Evolutionary conservation across 1,140 invertebrate genomes (phyloP).

Genomic region (Amphibalanus amphitrite): DNA sequence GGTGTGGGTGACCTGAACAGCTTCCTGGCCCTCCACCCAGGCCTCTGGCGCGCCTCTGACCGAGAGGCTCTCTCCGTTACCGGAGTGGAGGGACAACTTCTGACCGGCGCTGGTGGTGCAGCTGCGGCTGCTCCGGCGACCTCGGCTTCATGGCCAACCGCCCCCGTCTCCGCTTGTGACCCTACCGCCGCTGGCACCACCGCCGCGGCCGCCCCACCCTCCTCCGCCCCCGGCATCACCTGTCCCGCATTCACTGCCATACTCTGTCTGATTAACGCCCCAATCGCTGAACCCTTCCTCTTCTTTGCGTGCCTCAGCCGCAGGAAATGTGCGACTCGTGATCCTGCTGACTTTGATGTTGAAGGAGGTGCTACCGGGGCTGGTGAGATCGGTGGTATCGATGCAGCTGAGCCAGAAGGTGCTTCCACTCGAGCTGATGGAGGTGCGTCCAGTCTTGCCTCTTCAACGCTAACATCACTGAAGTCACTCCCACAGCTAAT

Average conservation of each 20-base stretch:
- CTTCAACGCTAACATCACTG: not conserved
- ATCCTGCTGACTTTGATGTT: not conserved
- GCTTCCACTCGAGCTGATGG: too few species aligned
- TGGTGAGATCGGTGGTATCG: not conserved
- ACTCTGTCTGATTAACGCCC: not conserved
- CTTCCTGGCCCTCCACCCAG: not conserved
- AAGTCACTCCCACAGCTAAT: not conserved
- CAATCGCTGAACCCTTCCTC: not conserved
- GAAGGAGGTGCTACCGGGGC: not conserved
- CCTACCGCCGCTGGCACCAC: too few species aligned
- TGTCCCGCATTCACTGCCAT: not conserved
- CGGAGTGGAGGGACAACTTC: not conserved
- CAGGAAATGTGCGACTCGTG: not conserved
- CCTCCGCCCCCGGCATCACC: too few species aligned
- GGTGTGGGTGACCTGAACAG: not conserved
- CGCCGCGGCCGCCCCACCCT: too few species aligned
- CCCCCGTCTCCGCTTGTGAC: too few species aligned
- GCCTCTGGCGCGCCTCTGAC: not conserved
- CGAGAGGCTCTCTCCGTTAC: not conserved
- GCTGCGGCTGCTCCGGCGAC: too few species aligned
- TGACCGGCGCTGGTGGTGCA: not conserved
- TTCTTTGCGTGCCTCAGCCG: not conserved
- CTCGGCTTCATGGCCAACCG: too few species aligned
- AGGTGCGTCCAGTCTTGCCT: not conserved
- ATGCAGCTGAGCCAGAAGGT: too few species aligned